Conservation (phyloP, 2,888 invertebrate species). For the Metallyticus violacea region DNA sequence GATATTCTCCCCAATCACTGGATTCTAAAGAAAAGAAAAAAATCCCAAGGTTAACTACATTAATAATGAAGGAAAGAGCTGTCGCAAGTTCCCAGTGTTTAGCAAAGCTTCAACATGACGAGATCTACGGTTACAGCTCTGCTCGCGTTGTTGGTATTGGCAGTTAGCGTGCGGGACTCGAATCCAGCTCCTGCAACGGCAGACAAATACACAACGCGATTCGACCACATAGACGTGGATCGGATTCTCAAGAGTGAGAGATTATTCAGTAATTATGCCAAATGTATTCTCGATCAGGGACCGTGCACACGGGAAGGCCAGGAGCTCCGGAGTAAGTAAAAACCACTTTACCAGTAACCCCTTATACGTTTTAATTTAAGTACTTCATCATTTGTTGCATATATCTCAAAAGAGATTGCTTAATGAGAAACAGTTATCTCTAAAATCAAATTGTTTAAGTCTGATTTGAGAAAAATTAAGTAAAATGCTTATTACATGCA, state of each 20-base stretch:
- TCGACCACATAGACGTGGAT: constrained; percentile 39
- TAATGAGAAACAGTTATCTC: too few species aligned
- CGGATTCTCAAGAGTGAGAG: constrained; percentile 38
- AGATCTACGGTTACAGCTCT: not conserved
- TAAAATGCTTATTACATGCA: too few species aligned
- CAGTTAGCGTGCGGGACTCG: not conserved
- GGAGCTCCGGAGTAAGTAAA: constrained; percentile 57
- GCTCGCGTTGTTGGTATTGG: not conserved
- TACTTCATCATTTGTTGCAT: too few species aligned
- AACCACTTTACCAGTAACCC: too few species aligned
- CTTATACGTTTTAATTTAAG: too few species aligned
- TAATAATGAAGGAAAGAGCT: not conserved
- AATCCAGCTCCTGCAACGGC: not conserved
- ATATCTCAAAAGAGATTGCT: too few species aligned
- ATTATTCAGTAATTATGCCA: constrained; percentile 37
- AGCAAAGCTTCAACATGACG: not conserved
- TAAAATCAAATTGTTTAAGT: too few species aligned
- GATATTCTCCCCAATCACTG: not conserved
- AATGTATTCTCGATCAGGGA: constrained; percentile 38
- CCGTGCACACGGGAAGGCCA: constrained; percentile 42
- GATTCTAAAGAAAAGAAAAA: not conserved
- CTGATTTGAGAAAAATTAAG: too few species aligned
- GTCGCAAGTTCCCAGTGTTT: not conserved
- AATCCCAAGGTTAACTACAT: not conserved
- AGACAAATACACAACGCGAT: constrained; percentile 35